Conservation (phyloP, 64 coral and sea anemone genomes). For the Anthopleura sola region DNA sequence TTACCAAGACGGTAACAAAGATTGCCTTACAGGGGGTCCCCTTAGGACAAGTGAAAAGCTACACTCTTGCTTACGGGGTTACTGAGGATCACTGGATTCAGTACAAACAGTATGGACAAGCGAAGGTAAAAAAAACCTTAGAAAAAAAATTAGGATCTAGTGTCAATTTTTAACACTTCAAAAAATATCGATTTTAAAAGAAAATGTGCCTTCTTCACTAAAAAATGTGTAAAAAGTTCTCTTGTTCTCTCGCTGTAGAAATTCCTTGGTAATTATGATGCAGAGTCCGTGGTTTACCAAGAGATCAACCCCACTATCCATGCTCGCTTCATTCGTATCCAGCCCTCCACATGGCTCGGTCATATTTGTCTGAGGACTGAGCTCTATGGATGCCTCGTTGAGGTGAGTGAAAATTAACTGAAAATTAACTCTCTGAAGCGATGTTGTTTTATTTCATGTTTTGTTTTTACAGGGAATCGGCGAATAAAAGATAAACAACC, state of each 20-base stretch:
- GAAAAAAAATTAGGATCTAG: not conserved
- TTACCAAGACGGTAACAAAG: slow-evolving; percentile 21
- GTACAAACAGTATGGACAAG: slow-evolving; percentile 1
- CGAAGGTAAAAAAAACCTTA: not conserved
- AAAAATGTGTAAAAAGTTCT: too few relatives aligned
- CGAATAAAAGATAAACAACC: not conserved
- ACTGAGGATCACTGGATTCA: not conserved
- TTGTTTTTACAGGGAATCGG: not conserved
- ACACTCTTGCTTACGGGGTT: not conserved
- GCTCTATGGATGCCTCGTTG: slow-evolving; percentile 12
- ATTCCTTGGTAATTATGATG: slow-evolving; percentile 18
- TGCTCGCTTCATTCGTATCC: slow-evolving; percentile 37
- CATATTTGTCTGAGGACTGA: slow-evolving; percentile 23
- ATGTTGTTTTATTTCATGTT: not conserved
- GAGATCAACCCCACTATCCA: slow-evolving; percentile 1
- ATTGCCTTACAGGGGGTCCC: slow-evolving; percentile 6
- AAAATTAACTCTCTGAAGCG: not conserved
- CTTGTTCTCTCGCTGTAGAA: not conserved
- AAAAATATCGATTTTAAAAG: too few relatives aligned
- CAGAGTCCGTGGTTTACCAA: not conserved
- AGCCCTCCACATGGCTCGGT: slow-evolving; percentile 16
- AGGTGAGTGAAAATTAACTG: not conserved
- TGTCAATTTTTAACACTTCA: not conserved
- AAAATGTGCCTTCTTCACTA: not conserved
- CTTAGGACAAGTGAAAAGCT: not conserved